Evolutionary conservation across 2,888 invertebrate genomes (phyloP).

Genomic region (Limnephilus rhombicus): DNA sequence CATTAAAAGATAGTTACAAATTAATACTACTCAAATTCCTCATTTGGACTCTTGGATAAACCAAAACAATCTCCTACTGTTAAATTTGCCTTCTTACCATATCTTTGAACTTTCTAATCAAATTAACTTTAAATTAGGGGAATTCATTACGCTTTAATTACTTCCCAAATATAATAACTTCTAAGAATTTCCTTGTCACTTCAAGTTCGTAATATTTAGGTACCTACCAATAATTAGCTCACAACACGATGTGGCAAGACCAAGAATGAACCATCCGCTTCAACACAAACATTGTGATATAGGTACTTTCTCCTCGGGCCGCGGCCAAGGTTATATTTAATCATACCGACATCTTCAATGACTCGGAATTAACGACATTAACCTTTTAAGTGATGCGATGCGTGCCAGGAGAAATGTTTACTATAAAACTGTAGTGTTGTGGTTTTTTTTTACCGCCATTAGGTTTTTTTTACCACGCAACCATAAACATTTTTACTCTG

Average conservation of each 20-base stretch:
- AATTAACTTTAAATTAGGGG: background rate
- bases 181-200: background rate
- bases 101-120: background rate
- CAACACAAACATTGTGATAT: constrained; percentile 24
- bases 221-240: background rate
- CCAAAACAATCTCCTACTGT: too few species aligned
- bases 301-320: background rate
- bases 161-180: background rate
- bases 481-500: background rate
- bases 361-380: background rate
- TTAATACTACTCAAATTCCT: too few species aligned
- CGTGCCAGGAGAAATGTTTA: background rate
- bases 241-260: background rate
- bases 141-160: background rate
- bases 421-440: background rate
- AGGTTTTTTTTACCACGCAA: background rate
- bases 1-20: too few species aligned
- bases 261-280: background rate
- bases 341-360: background rate
- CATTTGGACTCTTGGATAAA: too few species aligned
- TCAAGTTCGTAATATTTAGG: background rate
- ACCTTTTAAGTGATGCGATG: background rate
- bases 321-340: constrained; percentile 15
- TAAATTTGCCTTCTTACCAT: too few species aligned
- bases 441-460: background rate